phyloP scores from a whole-genome alignment of 2,797 vertebrate species.

The Nasua narica region DNA sequence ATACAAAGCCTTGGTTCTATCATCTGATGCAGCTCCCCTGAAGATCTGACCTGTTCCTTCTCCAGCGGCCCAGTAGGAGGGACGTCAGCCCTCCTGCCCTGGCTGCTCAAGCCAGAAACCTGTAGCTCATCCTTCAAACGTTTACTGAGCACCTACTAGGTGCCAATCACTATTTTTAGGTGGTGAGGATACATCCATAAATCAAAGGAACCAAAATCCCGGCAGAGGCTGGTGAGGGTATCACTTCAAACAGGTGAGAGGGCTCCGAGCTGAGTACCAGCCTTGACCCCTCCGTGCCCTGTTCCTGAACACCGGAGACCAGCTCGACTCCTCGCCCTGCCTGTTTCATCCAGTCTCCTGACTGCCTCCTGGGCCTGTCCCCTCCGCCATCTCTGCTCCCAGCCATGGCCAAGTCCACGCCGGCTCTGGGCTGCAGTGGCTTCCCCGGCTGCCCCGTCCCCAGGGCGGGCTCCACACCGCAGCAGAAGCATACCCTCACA shows the following conservation, averaged over 20 bases:
- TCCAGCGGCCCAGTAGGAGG: neutral
- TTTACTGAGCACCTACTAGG: neutral
- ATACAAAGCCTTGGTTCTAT: too few relatives aligned
- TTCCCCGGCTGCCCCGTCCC: fast-evolving
- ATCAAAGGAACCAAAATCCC: neutral
- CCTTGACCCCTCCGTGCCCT: neutral
- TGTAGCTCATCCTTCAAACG: neutral
- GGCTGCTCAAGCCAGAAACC: neutral
- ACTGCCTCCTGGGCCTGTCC: neutral
- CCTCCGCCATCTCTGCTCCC: too few relatives aligned
- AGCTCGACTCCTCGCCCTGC: neutral
- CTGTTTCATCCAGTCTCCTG: neutral
- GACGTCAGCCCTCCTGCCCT: neutral
- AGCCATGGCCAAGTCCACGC: neutral
- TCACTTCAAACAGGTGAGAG: neutral
- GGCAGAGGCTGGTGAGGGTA: fast-evolving
- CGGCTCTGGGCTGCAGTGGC: neutral
- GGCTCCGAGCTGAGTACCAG: neutral
- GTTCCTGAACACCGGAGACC: neutral
- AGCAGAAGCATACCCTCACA: neutral
- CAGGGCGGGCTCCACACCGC: neutral
- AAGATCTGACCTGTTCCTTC: neutral
- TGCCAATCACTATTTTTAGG: neutral
- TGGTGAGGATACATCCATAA: neutral
- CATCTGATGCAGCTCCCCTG: neutral